Evolutionary conservation across 2,888 invertebrate genomes (phyloP), one percentile per base, ranked within the genome.

Genomic region (Punctoribates punctum): DNA sequence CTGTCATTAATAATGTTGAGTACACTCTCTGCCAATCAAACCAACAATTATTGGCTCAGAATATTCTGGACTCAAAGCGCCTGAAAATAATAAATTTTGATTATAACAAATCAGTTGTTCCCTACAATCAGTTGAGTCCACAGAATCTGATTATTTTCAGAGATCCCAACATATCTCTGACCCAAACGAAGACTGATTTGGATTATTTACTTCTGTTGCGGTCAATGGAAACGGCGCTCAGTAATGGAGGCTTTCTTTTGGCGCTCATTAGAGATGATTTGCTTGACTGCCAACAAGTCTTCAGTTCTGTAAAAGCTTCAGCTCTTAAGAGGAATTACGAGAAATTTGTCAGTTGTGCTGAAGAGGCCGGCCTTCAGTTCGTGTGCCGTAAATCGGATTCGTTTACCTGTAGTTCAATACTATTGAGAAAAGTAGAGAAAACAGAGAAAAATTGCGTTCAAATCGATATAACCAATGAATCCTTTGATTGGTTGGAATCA

Each of bases 321-420:
- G 25, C 25, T 27, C 11, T 73, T 25, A 51, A 38, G 15, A 15
- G 48, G 5, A 51, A 27, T 29, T 17, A 11, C 5, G 70, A 73
- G 20, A 51, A 73, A 38, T 67, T 73, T 8, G 23, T 73, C 13
- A n/a, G 13, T 11, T 73, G 20, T 6, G 74, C 74, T 8, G 74
- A 73, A 60, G 74, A 73, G 17, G 74, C 74, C 1, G 70, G 65
- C 5, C 51, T 73, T 25, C 48, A 23, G 20, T 73, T 46, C 23
- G 74, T 73, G 29, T 51, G 74, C 57, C n/a, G 38, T 5, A 73
- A 73, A 38, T 73, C 74, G 11, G 67, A 73, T 57, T 34, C 27
- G 23, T 72, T 73, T 25, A 67, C 74, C 29, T 46, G 51, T 57
- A 51, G 73, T 48, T 57, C 74, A 6, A 3, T 73, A 17, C 25